Evolutionary conservation across 2,888 invertebrate genomes (phyloP), one percentile per base, ranked within the genome.

Genomic region (Acrobeloides nanus): DNA sequence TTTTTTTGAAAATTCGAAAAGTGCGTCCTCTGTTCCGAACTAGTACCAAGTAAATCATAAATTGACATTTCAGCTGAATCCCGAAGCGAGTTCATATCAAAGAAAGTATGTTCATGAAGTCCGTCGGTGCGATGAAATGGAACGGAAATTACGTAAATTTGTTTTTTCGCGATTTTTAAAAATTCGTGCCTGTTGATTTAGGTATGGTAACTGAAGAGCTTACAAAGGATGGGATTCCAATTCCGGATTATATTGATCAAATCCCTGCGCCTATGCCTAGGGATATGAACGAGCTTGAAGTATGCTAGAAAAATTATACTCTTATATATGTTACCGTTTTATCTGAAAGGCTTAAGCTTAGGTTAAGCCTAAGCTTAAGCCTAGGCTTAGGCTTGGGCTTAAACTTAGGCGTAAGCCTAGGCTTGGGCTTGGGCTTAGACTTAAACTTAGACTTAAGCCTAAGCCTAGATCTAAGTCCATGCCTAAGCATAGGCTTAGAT

Each of bases 61-160:
- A n/a, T n/a, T n/a, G n/a, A n/a, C n/a, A n/a, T 32, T 65, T 37
- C 34, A 65, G 65, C 38, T 69, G 48, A 69, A 69, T 43, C 58
- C 55, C 29, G 68, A 65, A 8, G 49, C 61, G 45, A 66, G 59
- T 37, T 51, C 62, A 15, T 68, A 63, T 51, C 59, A 61, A 48
- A 59, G 65, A 27, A 68, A 66, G 49, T 69, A 64, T 45, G 64
- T 68, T 48, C 58, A 55, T 34, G 69, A 69, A 43, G 47, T 48
- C 24, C 50, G 51, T 24, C 48, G 68, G 38, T 70, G 67, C 48
- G 69, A 69, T 31, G 66, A 65, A 24, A 68, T 69, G 69, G 66
- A 66, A 18, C 55, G 69, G 8, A 64, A 68, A 35, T 48, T 66
- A 10, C 49, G 67, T 67, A 35, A 55, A 64, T 55, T 17, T 21